Evolutionary conservation across 2,113 vertebrate species (phyloP).

Genomic region (Platichthys stellatus): DNA sequence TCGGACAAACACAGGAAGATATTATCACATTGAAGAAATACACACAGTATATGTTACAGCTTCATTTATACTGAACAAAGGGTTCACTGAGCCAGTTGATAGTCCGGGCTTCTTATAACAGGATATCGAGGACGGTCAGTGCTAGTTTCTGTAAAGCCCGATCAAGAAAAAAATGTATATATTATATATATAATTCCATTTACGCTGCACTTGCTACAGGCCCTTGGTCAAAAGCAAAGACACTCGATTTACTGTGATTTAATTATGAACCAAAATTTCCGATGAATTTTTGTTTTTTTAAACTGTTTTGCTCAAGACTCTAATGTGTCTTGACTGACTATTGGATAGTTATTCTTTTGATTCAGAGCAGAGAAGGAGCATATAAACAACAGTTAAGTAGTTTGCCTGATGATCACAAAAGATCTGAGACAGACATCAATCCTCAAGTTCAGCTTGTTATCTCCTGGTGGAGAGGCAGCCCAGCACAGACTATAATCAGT

Average conservation of each 20-base stretch:
- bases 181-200: not conserved
- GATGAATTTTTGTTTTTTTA: slow-evolving; percentile 24
- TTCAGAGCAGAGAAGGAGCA: slow-evolving; percentile 45
- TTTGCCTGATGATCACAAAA: slow-evolving; percentile 60
- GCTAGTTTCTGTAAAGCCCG: not conserved
- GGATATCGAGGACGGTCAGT: not conserved
- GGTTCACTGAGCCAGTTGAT: too few species aligned
- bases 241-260: not conserved
- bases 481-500: slow-evolving; percentile 70
- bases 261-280: slow-evolving; percentile 12
- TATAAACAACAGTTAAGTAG: slow-evolving; percentile 66
- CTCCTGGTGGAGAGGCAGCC: slow-evolving; percentile 60
- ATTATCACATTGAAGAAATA: too few species aligned
- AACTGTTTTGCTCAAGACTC: not conserved
- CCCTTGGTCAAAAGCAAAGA: slow-evolving; percentile 1
- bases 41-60: too few species aligned
- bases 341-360: not conserved
- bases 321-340: too few species aligned
- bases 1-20: too few species aligned
- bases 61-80: too few species aligned
- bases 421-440: slow-evolving; percentile 76
- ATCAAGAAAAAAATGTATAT: not conserved
- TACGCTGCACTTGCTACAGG: not conserved
- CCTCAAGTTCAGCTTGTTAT: slow-evolving; percentile 71
- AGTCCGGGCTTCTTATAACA: not conserved